phyloP scores from a whole-genome alignment of 2,888 invertebrate species.

The Flexamia atlantica region DNA sequence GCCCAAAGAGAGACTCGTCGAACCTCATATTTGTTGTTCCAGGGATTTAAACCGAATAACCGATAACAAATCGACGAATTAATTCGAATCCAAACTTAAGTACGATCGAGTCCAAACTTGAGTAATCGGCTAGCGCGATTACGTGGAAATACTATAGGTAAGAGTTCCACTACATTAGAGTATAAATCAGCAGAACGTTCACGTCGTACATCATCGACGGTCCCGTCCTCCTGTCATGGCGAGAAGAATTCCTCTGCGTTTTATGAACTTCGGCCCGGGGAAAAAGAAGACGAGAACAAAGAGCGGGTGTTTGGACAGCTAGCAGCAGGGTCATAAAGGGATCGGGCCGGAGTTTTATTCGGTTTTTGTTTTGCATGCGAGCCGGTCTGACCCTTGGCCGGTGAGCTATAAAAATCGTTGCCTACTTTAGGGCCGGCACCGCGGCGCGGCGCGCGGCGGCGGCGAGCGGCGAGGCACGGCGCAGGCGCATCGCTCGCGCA shows the following conservation, averaged over 20 bases:
- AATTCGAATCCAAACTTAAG: no score
- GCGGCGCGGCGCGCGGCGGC: neutral
- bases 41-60: no score
- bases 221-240: neutral
- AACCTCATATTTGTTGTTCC: no score
- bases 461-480: neutral
- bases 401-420: constrained; percentile 54
- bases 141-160: no score
- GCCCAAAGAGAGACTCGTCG: no score
- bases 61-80: no score
- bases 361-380: constrained; percentile 50
- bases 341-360: constrained; percentile 19
- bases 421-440: constrained; percentile 38
- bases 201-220: neutral
- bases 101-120: no score
- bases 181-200: neutral
- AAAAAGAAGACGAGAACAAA: constrained; percentile 42
- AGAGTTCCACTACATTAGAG: neutral
- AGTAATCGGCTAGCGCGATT: no score
- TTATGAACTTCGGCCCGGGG: constrained; percentile 7
- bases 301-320: constrained; percentile 47
- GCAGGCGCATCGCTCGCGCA: constrained; percentile 4
- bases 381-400: constrained; percentile 53
- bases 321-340: constrained; percentile 40
- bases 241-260: neutral